Conservation (phyloP, 2,888 invertebrate genomes). For the Chymomyza procnemis region DNA sequence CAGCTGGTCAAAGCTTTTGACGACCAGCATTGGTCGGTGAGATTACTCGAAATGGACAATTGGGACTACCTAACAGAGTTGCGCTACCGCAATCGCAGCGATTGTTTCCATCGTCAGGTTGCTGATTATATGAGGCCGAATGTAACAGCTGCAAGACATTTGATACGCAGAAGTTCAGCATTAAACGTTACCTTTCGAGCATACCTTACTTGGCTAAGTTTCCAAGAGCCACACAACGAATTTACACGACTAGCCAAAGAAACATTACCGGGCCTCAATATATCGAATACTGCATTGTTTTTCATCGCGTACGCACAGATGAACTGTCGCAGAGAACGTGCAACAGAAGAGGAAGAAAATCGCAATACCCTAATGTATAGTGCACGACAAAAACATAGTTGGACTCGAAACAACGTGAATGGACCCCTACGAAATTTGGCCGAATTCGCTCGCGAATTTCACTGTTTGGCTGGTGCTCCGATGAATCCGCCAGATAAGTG, state of each 20-base stretch:
- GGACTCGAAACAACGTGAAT: slow-evolving; percentile 63
- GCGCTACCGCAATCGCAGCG: slow-evolving; percentile 60
- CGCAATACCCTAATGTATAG: slow-evolving; percentile 33
- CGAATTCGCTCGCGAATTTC: slow-evolving; percentile 73
- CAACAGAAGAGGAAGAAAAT: background rate
- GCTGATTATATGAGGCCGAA: slow-evolving; percentile 58
- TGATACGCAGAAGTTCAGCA: slow-evolving; percentile 63
- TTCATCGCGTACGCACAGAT: slow-evolving; percentile 74
- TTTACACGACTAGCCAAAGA: slow-evolving; percentile 58
- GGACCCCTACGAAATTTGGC: slow-evolving; percentile 67
- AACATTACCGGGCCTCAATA: slow-evolving; percentile 70
- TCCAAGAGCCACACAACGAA: slow-evolving; percentile 67
- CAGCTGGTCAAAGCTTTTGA: slow-evolving; percentile 70
- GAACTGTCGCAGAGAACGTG: slow-evolving; percentile 50
- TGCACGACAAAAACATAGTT: slow-evolving; percentile 51
- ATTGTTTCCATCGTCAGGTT: slow-evolving; percentile 68
- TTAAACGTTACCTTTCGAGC: slow-evolving; percentile 73
- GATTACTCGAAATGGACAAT: slow-evolving; percentile 49
- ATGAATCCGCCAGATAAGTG: slow-evolving; percentile 75
- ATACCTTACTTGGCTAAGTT: slow-evolving; percentile 70
- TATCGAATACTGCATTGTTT: slow-evolving; percentile 75
- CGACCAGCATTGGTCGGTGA: slow-evolving; percentile 69
- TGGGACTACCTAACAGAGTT: slow-evolving; percentile 66
- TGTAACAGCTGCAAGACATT: slow-evolving; percentile 36
- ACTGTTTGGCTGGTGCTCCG: slow-evolving; percentile 65